Evolutionary conservation across 1,140 invertebrate species (phyloP), one percentile per base, ranked within the genome.

Genomic region (Drosophila equinoxialis): DNA sequence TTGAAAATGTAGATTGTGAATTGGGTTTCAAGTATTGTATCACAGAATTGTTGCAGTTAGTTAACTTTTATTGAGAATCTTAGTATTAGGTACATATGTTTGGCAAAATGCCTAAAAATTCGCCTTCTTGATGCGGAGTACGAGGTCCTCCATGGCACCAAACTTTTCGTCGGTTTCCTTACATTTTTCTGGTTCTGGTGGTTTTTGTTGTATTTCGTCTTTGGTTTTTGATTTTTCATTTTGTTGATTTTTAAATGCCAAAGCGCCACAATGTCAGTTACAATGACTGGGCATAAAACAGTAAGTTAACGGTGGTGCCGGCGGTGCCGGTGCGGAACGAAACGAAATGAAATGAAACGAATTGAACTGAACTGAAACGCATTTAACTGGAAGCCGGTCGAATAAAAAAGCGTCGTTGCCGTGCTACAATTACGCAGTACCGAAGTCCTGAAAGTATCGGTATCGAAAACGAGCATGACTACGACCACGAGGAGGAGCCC

Each of bases 301-400:
- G 20, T 26, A 42, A 63, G 10, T 26, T 26, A 35, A 45, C 41
- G 45, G 42, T 13, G 60, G 60, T 45, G 61, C 61, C 65, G 57
- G 66, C 60, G 37, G 74, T 58, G 57, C 74, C 75, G 71, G 71
- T 48, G 65, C 57, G 57, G 68, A 72, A 76, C 57, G 57, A 63
- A 63, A 37, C 48, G 74, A 75, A 57, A 61, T 68, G 57, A 68
- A 54, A 26, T 37, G 58, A 45, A 66, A 23, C 23, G 62, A 76
- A 66, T 35, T 23, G 14, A 37, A 20, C 1, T 68, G 72, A 48
- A 71, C 33, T 17, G 57, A 59, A 59, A 59, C 57, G 57, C 45
- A 59, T 35, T 59, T 57, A 70, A 76, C 74, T 77, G 74, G 74
- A 77, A 77, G 60, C 67, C 66, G 66, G 79, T 33, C 51, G 42